Conservation (phyloP, 30 jellyfish, hydroid and myxozoan genomes). For the Sanderia malayensis region DNA sequence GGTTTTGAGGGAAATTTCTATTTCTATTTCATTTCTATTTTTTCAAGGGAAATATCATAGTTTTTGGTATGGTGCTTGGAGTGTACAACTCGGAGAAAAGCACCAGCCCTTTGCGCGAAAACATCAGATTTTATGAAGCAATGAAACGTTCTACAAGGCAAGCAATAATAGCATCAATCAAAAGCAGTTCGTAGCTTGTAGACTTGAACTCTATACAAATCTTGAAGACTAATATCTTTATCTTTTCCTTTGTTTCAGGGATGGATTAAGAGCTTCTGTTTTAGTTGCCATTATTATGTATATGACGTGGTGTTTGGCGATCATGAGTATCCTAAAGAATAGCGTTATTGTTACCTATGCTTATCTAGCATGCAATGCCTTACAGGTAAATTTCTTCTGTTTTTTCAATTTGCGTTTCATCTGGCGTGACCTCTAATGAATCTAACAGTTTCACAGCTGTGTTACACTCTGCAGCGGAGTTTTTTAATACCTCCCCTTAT, state of each 20-base stretch:
- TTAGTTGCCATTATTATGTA: not conserved
- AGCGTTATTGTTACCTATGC: constrained; percentile 21
- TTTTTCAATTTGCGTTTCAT: too few species aligned
- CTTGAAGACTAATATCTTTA: too few species aligned
- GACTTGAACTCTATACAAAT: too few species aligned
- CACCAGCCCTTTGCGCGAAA: not conserved
- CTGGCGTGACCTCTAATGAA: too few species aligned
- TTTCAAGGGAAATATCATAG: constrained; percentile 46
- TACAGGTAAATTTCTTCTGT: constrained; percentile 64
- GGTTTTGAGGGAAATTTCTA: too few species aligned
- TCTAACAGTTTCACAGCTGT: too few species aligned
- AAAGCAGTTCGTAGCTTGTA: too few species aligned
- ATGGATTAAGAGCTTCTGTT: constrained; percentile 32
- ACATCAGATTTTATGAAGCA: not conserved
- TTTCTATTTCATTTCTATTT: too few species aligned
- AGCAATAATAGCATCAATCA: not conserved
- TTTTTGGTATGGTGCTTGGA: constrained; percentile 78
- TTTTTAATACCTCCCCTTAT: too few species aligned
- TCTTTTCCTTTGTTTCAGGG: constrained; percentile 11
- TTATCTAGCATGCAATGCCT: constrained; percentile 35
- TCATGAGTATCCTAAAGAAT: constrained; percentile 4
- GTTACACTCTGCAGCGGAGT: too few species aligned
- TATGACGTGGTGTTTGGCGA: constrained; percentile 46
- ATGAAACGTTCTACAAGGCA: not conserved
- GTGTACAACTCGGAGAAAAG: constrained; percentile 51